Evolutionary conservation across 1,140 invertebrate genomes (phyloP), one percentile per base, ranked within the genome.

Genomic region (Dendroctonus ponderosae): DNA sequence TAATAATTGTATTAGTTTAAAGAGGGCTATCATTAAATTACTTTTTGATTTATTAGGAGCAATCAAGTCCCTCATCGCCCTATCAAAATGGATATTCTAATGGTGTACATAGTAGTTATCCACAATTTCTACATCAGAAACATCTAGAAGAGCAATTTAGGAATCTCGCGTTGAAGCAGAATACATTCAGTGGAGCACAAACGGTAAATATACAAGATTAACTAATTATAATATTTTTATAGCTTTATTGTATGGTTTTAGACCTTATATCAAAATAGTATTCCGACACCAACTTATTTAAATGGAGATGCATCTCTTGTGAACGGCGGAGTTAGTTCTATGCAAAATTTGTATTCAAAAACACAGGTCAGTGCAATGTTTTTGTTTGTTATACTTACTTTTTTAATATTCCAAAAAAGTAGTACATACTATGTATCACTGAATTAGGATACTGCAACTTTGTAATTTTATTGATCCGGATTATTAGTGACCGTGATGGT

Each of bases 81-180:
- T 69, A 56, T 49, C 61, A 62, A 44, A 72, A 72, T 42, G 69
- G 69, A 26, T 26, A 26, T 40, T 69, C 62, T 49, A 73, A 66
- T 40, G 66, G 71, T 40, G 9, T 60, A 40, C 68, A 70, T 37
- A 66, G 59, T 14, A 12, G 48, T 42, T 70, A 69, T 42, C 69
- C 70, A 39, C 51, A 59, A 14, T 67, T 57, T 63, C 52, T 76
- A 43, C 76, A 75, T 54, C 77, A 78, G 57, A 72, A 75, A 66
- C 75, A 78, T 52, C 54, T 78, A 43, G 76, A 78, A 61, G 75
- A 76, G 60, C 74, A 76, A 57, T 52, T 78, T 8, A 57, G 76
- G 44, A 74, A 74, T 67, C 62, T 76, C 58, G 65, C 67, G 14
- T 26, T 72, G 12, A 74, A 75, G 66, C 73, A 75, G 44, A 52